Percentiles rank a stretch among this genome's conserved stretches.
Conservation (phyloP, 2,113 vertebrate genomes). For the Plectropomus leopardus region DNA sequence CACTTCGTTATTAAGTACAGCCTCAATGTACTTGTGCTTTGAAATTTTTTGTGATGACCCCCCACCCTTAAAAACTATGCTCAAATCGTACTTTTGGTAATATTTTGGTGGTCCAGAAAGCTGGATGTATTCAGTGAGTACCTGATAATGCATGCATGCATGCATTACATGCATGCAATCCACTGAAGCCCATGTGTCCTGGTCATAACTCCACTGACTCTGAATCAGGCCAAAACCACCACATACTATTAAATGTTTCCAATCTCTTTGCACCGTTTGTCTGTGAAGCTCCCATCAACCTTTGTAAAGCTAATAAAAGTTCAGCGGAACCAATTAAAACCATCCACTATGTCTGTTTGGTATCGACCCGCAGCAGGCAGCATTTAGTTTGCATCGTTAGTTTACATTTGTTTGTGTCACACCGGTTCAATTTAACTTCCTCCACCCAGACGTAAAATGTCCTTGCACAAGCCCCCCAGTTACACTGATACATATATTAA, state of each 20-base stretch:
- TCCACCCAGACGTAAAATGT: not conserved
- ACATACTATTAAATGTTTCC: not conserved
- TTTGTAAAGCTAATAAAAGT: constrained; percentile 3
- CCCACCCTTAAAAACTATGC: too few relatives aligned
- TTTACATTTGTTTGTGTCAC: constrained; percentile 11
- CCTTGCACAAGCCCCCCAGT: not conserved
- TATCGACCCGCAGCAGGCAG: not conserved
- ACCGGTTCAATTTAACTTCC: not conserved
- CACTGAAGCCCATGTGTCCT: too few relatives aligned
- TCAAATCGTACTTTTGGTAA: too few relatives aligned
- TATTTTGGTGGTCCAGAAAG: too few relatives aligned
- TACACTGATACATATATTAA: constrained; percentile 18
- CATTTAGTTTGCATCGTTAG: constrained; percentile 1
- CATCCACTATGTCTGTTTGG: not conserved
- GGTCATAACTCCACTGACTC: too few relatives aligned
- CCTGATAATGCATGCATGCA: too few relatives aligned
- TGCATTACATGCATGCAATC: too few relatives aligned
- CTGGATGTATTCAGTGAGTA: too few relatives aligned
- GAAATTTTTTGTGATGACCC: too few relatives aligned
- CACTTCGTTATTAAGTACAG: too few relatives aligned
- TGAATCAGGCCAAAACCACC: too few relatives aligned
- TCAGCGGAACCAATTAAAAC: constrained; percentile 1
- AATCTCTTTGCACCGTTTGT: not conserved
- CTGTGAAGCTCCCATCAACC: not conserved
- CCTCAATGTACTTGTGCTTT: too few relatives aligned